phyloP scores from a whole-genome alignment of 2,113 vertebrate species.

The Clarias magur region DNA sequence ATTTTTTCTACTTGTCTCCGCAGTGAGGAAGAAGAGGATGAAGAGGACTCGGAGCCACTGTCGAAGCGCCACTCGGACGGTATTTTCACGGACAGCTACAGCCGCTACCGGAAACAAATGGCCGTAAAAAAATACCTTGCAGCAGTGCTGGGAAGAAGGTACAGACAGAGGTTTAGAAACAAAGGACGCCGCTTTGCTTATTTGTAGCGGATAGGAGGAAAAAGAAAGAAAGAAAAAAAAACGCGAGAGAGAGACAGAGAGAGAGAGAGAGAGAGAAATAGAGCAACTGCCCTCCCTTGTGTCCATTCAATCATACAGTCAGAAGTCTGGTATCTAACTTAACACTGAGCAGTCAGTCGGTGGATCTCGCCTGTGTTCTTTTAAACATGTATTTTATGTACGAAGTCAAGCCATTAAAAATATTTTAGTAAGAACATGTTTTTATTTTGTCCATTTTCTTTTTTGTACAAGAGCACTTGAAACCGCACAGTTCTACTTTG shows the following conservation, averaged over 20 bases:
- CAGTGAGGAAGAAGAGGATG: conserved; percentile 79
- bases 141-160: conserved; percentile 98
- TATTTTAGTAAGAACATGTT: conserved; percentile 99
- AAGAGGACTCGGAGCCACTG: conserved; percentile 86
- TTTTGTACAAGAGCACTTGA: conserved; percentile 98
- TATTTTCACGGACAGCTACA: conserved; percentile 99
- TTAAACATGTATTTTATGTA: conserved; percentile 99
- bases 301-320: conserved; percentile 83
- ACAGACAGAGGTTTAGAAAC: conserved; percentile 99
- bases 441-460: conserved; percentile 83
- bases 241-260: conserved; percentile 7
- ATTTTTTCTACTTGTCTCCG: conserved; percentile 15
- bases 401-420: conserved; percentile 99
- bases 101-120: conserved; percentile 99
- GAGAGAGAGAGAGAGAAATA: conserved; percentile 57
- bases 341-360: conserved; percentile 92
- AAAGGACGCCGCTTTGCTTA: conserved; percentile 97
- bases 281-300: conserved; percentile 73
- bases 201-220: conserved; percentile 84
- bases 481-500: conserved; percentile 97
- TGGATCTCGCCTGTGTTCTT: conserved; percentile 92
- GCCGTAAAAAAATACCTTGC: conserved; percentile 99
- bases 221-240: conserved; percentile 50
- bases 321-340: conserved; percentile 84
- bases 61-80: conserved; percentile 98